A percentile compares a stretch with the other conserved stretches of the same genome.
Evolutionary conservation across 2,113 vertebrate species (phyloP).

Genomic region (Salvator merianae): DNA sequence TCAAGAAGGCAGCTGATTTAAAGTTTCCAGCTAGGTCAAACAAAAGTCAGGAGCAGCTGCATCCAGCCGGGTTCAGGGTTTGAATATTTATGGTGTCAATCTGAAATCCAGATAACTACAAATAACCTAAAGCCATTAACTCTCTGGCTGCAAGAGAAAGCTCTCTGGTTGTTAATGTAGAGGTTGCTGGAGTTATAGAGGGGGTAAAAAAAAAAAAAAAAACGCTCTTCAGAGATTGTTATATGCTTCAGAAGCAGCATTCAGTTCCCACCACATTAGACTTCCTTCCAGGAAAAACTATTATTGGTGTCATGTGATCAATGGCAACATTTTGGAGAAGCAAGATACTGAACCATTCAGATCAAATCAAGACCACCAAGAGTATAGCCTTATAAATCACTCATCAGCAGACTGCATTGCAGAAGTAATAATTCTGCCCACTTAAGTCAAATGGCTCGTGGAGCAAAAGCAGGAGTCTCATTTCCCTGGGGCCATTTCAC

Average conservation of each 20-base stretch:
- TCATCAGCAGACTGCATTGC: slow-evolving; percentile 33
- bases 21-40: slow-evolving; percentile 79
- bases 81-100: slow-evolving; percentile 82
- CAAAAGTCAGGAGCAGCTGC: slow-evolving; percentile 74
- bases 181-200: slow-evolving; percentile 54
- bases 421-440: neutral
- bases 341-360: slow-evolving; percentile 21
- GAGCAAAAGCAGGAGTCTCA: neutral
- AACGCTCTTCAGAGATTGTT: slow-evolving; percentile 30
- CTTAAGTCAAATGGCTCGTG: neutral
- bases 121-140: slow-evolving; percentile 78
- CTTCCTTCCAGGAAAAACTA: slow-evolving; percentile 53
- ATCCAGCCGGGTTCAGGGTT: slow-evolving; percentile 75
- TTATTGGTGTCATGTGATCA: slow-evolving; percentile 25
- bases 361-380: slow-evolving; percentile 52
- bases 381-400: slow-evolving; percentile 58
- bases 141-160: slow-evolving; percentile 60
- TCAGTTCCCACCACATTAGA: slow-evolving; percentile 47
- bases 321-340: slow-evolving; percentile 19
- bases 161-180: slow-evolving; percentile 62
- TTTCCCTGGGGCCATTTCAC: neutral
- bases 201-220: neutral
- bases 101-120: slow-evolving; percentile 82
- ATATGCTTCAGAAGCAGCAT: neutral
- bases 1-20: slow-evolving; percentile 78